A percentile compares a stretch with the other conserved stretches of the same genome.
These are phyloP conservation scores for Drosophila anceps DNA, from an alignment of 2,888 invertebrate species.

Conservation along the genomic window DNA sequence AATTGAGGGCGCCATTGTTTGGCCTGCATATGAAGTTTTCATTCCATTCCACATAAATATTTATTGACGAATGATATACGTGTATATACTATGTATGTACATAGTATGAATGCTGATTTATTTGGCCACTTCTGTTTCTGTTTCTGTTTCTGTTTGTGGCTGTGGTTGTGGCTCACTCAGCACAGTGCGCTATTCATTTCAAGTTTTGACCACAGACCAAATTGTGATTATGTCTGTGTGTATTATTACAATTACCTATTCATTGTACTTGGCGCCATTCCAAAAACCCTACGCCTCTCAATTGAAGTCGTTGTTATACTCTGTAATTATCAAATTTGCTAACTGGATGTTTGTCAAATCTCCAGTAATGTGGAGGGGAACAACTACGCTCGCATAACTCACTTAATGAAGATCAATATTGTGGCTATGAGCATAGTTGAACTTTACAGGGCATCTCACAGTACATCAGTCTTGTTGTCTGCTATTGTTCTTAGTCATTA, in stretches of 20 bases:
- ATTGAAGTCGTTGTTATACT: conserved; percentile 15
- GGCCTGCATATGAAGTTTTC: not conserved
- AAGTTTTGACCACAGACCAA: conserved; percentile 13
- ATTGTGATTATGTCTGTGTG: conserved; percentile 12
- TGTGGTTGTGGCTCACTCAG: conserved; percentile 9
- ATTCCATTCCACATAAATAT: not conserved
- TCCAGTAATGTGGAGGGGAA: not conserved
- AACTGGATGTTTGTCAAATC: not conserved
- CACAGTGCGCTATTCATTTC: conserved; percentile 16
- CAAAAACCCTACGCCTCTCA: conserved; percentile 15
- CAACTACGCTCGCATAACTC: not conserved
- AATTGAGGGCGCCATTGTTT: not conserved
- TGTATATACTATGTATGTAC: too few species aligned
- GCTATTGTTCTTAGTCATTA: conserved; percentile 34
- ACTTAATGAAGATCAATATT: not conserved
- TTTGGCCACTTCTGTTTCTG: conserved; percentile 16
- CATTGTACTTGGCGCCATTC: conserved; percentile 31
- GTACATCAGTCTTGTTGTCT: not conserved
- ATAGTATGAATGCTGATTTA: not conserved
- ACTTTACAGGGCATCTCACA: not conserved
- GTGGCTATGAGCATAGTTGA: not conserved
- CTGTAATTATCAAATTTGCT: not conserved
- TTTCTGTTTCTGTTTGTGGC: conserved; percentile 7
- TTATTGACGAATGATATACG: too few species aligned
- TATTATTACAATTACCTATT: conserved; percentile 51